A percentile compares a stretch with the other conserved stretches of the same genome.
Evolutionary conservation across 2,888 invertebrate genomes (phyloP).

Genomic region (Apantesis nais): DNA sequence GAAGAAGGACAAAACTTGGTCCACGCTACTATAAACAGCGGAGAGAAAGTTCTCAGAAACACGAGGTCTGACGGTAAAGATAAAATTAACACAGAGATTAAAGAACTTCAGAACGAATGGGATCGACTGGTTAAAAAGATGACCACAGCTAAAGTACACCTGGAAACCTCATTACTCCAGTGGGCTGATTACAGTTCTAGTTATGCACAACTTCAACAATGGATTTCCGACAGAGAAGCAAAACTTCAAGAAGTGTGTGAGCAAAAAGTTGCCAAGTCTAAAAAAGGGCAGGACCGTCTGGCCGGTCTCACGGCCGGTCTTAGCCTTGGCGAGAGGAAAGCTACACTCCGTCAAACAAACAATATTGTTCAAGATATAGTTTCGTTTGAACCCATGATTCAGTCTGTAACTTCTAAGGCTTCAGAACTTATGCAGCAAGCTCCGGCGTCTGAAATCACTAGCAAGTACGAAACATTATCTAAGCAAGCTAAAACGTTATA

Average conservation of each 20-base stretch:
- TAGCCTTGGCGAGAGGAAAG: slow-evolving; percentile 94
- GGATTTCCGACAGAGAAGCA: slow-evolving; percentile 97
- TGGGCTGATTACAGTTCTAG: slow-evolving; percentile 99
- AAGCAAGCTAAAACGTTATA: slow-evolving; percentile 96
- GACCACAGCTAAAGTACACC: slow-evolving; percentile 95
- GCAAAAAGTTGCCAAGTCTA: slow-evolving; percentile 92
- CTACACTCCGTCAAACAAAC: slow-evolving; percentile 95
- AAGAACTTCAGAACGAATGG: slow-evolving; percentile 96
- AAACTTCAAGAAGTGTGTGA: slow-evolving; percentile 96
- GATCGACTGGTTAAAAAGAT: slow-evolving; percentile 95
- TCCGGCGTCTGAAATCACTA: slow-evolving; percentile 96
- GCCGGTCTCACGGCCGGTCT: slow-evolving; percentile 91
- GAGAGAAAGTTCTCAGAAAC: slow-evolving; percentile 94
- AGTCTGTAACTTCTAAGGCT: slow-evolving; percentile 96
- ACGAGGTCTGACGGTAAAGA: slow-evolving; percentile 96
- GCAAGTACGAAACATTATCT: slow-evolving; percentile 94
- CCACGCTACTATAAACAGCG: slow-evolving; percentile 94
- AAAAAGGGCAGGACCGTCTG: slow-evolving; percentile 89
- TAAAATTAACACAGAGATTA: slow-evolving; percentile 93
- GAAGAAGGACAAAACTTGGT: slow-evolving; percentile 95
- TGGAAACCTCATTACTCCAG: slow-evolving; percentile 95
- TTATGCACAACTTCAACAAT: slow-evolving; percentile 95
- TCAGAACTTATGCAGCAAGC: slow-evolving; percentile 96
- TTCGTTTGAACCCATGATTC: slow-evolving; percentile 98
- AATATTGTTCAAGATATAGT: slow-evolving; percentile 98